Conservation (phyloP, 1,140 invertebrate genomes). For the Drosophila mojavensis region DNA sequence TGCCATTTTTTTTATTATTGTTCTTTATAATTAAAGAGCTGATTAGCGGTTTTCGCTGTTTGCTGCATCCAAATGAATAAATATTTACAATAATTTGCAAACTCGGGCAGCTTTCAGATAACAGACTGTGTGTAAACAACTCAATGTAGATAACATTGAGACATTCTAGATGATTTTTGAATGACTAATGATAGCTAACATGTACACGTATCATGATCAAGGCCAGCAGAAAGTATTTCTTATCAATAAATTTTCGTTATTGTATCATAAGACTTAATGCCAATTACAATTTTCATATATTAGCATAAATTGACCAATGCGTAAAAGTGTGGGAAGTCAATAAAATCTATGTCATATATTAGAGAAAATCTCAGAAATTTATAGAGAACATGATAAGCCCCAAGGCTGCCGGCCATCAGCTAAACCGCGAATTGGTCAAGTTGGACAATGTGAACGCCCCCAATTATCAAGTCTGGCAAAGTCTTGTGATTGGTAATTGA, state of each 20-base stretch:
- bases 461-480: background rate
- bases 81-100: slow-evolving; percentile 49
- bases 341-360: too few relatives aligned
- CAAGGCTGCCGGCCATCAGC: too few relatives aligned
- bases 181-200: slow-evolving; percentile 24
- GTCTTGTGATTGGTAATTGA: slow-evolving; percentile 15
- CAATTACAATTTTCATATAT: too few relatives aligned
- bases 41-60: slow-evolving; percentile 23
- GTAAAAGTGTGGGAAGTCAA: too few relatives aligned
- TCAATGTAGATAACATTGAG: slow-evolving; percentile 26
- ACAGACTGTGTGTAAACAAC: slow-evolving; percentile 26
- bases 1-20: slow-evolving; percentile 19
- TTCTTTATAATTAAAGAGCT: slow-evolving; percentile 30
- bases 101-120: slow-evolving; percentile 28
- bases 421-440: too few relatives aligned
- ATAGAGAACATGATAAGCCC: too few relatives aligned
- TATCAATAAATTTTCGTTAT: background rate
- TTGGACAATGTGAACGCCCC: slow-evolving; percentile 4
- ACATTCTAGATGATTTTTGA: slow-evolving; percentile 12
- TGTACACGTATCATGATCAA: slow-evolving; percentile 1
- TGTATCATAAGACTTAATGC: background rate
- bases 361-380: too few relatives aligned
- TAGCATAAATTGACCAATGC: too few relatives aligned
- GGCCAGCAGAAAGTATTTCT: too few relatives aligned
- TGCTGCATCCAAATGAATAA: slow-evolving; percentile 29